phyloP scores from a whole-genome alignment of 1,140 invertebrate genomes.

The Trachymyrmex cornetzi region DNA sequence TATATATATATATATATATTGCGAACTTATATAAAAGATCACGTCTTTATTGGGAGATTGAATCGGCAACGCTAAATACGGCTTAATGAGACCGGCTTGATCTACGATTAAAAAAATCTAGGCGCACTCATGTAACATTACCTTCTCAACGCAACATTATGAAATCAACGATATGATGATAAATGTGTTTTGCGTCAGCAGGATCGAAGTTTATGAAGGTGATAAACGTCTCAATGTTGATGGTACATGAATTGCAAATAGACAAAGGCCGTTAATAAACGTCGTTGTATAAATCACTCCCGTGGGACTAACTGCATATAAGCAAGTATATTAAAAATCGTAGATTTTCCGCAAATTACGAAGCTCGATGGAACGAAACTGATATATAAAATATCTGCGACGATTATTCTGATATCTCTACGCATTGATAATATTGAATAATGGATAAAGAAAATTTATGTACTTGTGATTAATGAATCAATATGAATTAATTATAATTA shows the following conservation, averaged over 20 bases:
- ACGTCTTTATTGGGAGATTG: conserved; percentile 48
- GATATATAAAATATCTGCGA: background rate
- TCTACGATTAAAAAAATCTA: conserved; percentile 37
- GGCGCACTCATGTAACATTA: conserved; percentile 40
- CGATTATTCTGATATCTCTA: background rate
- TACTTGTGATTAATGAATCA: conserved; percentile 25
- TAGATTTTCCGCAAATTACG: conserved; percentile 1
- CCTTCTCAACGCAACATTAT: conserved; percentile 56
- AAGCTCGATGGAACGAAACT: background rate
- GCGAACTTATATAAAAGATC: conserved; percentile 33
- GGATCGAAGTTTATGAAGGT: conserved; percentile 74
- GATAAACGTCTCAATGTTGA: conserved; percentile 69
- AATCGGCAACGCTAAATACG: conserved; percentile 56
- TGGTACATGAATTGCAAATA: conserved; percentile 75
- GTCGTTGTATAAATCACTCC: conserved; percentile 69
- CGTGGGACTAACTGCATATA: background rate
- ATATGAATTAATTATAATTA: conserved; percentile 24
- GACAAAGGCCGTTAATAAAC: conserved; percentile 74
- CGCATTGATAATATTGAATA: background rate
- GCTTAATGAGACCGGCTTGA: conserved; percentile 59
- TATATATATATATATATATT: background rate
- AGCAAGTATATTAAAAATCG: conserved; percentile 2
- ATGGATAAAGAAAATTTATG: conserved; percentile 24
- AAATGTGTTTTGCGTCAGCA: conserved; percentile 71
- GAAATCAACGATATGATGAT: conserved; percentile 76